Conservation (phyloP, 2,797 vertebrate genomes). For the Myripristis murdjan region DNA sequence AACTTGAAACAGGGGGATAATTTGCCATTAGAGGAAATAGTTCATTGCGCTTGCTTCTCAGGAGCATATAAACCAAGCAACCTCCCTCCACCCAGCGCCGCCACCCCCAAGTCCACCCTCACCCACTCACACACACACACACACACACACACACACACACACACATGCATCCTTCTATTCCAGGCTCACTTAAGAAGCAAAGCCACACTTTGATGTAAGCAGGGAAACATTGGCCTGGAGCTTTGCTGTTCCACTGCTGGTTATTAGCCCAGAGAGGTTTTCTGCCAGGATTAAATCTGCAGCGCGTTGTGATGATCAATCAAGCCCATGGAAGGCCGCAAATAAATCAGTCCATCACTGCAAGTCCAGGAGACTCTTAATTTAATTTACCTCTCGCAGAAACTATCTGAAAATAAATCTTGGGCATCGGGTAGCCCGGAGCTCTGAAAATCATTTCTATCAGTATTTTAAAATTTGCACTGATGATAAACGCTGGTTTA, state of each 20-base stretch:
- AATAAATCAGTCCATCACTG: slow-evolving; percentile 93
- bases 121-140: slow-evolving; percentile 3
- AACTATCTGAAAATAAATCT: background rate
- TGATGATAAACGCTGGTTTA: background rate
- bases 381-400: slow-evolving; percentile 25
- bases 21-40: slow-evolving; percentile 94
- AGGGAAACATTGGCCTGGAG: slow-evolving; percentile 88
- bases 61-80: slow-evolving; percentile 89
- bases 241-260: slow-evolving; percentile 90
- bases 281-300: slow-evolving; percentile 92
- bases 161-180: slow-evolving; percentile 11
- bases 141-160: slow-evolving; percentile 2
- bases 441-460: slow-evolving; percentile 11
- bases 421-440: background rate
- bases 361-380: slow-evolving; percentile 57
- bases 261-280: slow-evolving; percentile 91
- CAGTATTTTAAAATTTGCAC: slow-evolving; percentile 24
- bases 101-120: slow-evolving; percentile 49
- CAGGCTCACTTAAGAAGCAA: slow-evolving; percentile 91
- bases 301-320: slow-evolving; percentile 90
- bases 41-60: slow-evolving; percentile 91
- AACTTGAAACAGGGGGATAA: slow-evolving; percentile 93
- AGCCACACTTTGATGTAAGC: slow-evolving; percentile 91
- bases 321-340: slow-evolving; percentile 79
- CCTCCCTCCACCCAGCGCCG: background rate